These are phyloP conservation scores for Aselliscus stoliczkanus DNA, from an alignment of 2,797 vertebrate genomes.

Conservation along the genomic window DNA sequence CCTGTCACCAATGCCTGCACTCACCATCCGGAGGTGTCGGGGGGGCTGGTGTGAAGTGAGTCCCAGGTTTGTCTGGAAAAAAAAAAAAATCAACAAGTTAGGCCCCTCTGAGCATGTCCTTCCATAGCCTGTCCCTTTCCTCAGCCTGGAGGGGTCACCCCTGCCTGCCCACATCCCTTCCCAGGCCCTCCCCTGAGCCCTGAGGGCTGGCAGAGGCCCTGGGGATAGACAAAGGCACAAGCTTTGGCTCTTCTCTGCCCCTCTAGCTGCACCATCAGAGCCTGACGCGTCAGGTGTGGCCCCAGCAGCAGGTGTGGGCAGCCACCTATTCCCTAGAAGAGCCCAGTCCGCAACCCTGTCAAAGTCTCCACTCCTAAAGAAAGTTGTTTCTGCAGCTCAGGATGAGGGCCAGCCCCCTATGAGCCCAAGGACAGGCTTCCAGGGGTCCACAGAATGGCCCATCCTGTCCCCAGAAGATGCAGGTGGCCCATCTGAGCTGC, in stretches of 20 bases:
- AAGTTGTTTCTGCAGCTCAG: neutral
- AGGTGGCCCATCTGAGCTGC: neutral
- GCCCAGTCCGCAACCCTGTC: neutral
- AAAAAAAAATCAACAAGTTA: slow-evolving; percentile 35
- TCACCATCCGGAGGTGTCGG: slow-evolving; percentile 81
- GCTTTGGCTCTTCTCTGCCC: neutral
- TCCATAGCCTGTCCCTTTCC: neutral
- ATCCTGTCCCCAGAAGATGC: neutral
- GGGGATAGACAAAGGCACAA: neutral
- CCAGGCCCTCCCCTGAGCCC: neutral
- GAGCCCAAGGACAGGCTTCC: neutral
- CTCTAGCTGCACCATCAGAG: neutral
- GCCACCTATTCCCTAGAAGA: neutral
- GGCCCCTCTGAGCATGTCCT: neutral
- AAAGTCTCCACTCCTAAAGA: no score
- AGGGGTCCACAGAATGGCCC: neutral
- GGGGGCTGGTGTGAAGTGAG: slow-evolving; percentile 78
- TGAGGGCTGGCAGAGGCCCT: neutral
- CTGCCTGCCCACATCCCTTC: neutral
- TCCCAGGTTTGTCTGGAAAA: slow-evolving; percentile 83
- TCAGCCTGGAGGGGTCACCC: neutral
- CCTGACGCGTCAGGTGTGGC: neutral
- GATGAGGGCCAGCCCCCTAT: neutral
- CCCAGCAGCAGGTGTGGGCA: neutral
- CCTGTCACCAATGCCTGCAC: slow-evolving; percentile 49